Evolutionary conservation across 2,797 vertebrate genomes (phyloP), one percentile per base, ranked within the genome.

Genomic region (Todus mexicanus): DNA sequence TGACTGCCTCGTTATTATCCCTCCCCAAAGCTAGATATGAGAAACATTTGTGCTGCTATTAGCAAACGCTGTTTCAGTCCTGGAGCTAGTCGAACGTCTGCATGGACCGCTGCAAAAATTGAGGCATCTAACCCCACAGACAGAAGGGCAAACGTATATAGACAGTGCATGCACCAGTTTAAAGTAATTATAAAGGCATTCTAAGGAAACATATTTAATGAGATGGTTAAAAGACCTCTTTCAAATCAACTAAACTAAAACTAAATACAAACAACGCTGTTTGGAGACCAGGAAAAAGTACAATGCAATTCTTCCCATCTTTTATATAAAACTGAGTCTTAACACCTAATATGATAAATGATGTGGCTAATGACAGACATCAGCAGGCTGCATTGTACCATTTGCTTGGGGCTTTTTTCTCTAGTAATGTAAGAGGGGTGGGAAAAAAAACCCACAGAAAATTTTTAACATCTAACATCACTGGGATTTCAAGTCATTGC

Each of bases 121-220:
- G 35, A 85, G 35, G 54, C n/a, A 43, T 7, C 59, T 4, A 21
- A 12, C 45, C 33, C 48, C 18, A 15, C 0, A 18, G 65, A 27
- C 13, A 5, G 47, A 42, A 53, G 14, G 43, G 16, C 12, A 77
- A 31, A 18, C 0, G 1, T 10, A 31, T 5, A 25, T 9, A 12
- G 74, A 8, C 19, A 38, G 42, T 1, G 7, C 19, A 10, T 42
- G 40, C 7, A 11, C 33, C 15, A 19, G 7, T 25, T 60, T 6
- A 17, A 61, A 37, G 56, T 19, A 10, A 66, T 50, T 21, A 18
- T 5, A 57, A 22, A 0, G 5, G 29, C 9, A 29, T 5, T 59
- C 13, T 48, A 18, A 42, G 87, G 45, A 72, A 45, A 60, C 23
- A 6, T 6, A 73, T 60, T 87, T 50, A 56, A 51, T 20, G 13